Evolutionary conservation across 1,140 invertebrate genomes (phyloP), one percentile per base, ranked within the genome.

Genomic region (Sminthurinus signatus): DNA sequence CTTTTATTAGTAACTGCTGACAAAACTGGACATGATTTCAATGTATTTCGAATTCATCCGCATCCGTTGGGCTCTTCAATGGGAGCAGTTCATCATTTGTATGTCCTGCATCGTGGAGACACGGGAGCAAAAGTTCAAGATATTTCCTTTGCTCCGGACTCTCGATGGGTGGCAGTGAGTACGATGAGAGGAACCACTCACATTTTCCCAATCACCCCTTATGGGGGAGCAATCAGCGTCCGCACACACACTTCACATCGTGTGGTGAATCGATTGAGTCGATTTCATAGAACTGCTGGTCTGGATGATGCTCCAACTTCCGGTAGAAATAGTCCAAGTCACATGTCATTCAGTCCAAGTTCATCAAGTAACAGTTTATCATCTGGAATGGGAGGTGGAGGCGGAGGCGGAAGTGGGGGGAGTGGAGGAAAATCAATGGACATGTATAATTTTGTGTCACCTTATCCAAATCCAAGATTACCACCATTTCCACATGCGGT

Each of bases 101-200:
- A 98, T 76, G 87, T 94, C 31, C 79, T 99, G 42, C 91, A 97
- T 76, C 83, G 96, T 62, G 84, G 84, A 25, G 84, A 84, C 70
- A 84, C 83, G 1, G 79, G 79, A 36, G 82, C 82, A 4, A 82
- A 80, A 76, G 79, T 81, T 3, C 81, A 93, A 80, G 88, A 95
- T 73, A 90, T 96, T 76, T 82, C 86, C 54, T 89, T 92, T 76
- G 93, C 93, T 12, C 80, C 85, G 62, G 96, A 98, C 78, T 92
- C 91, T 44, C 86, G 96, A 54, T 99, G 96, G 96, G 86, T 93
- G 12, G 89, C 93, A 17, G 86, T 98, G 1, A 92, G 91, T 27
- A 97, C 96, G 5, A 81, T 96, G 68, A 85, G 96, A 65, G 96
- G 95, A 61, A 98, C 96, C 1, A 96, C 94, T 19, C 96, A 99